Evolutionary conservation across 2,888 invertebrate species (phyloP), one percentile per base, ranked within the genome.

Genomic region (Rotaria macrura): DNA sequence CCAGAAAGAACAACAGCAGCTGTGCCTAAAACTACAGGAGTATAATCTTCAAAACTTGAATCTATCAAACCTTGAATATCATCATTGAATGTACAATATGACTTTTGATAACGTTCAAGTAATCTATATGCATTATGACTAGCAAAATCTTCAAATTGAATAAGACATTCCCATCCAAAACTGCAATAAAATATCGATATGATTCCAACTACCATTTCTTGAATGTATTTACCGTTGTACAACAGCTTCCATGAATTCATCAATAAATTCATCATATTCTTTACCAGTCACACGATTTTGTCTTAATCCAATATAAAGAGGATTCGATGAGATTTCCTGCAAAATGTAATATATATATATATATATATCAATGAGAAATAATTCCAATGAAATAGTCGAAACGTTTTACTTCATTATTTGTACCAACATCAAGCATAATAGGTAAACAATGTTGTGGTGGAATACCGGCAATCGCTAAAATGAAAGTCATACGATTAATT

Each of bases 111-210:
- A 90, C 95, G 96, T 89, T 94, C 94, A 87, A 99, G 92, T 85
- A 99, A 92, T 55, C 95, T 93, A 93, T 98, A 99, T 12, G 99
- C 99, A 92, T 99, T 99, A 20, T 94, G 93, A 90, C 84, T 84
- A 85, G 94, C 99, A 91, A 99, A 99, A 92, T 99, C 99, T 92
- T 99, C 99, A 92, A 98, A 99, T 92, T 96, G 93, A 84, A 94
- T 91, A 85, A 93, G 89, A 84, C 91, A 91, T 87, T 91, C 91
- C 86, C 90, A 90, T 10, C 92, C 92, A 89, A 91, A 93, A 87
- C 92, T 92, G 88, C 17, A 88, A 55, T 83, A 79, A 83, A 84
- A 47, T 47, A 4, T 14, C 2, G 47, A 12, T 14, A 47, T 12
- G 10, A 14, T 47, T 47, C 5, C 47, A 47, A 4, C 47, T n/a